Base-by-base conservation (phyloP, 2,797 vertebrate species). In the Hafferia zeledoni region DNA sequence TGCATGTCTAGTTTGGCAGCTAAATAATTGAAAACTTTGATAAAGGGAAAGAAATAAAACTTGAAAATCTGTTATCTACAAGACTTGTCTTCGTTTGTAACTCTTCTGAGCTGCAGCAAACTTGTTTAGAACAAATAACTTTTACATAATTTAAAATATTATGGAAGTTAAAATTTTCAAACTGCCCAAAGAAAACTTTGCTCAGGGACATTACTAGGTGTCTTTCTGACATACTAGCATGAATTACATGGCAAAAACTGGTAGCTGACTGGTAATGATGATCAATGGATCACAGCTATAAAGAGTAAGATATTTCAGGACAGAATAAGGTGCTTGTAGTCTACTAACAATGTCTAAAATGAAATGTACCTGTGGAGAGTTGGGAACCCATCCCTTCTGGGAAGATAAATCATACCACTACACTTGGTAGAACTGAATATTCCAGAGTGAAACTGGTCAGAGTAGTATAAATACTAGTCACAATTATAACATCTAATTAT, bases 1-100 rank as follows among this genome's bases (percentile, higher is more conserved):
- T 84, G 64, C 31, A n/a, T 37, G 53, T 82, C 69, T 79, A 37
- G 67, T 69, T 93, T 68, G 80, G 56, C 81, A 94, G 57, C 28
- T 78, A 89, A 89, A 95, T 95, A 94, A 91, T 93, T 77, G 71
- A 84, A 72, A 92, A 85, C n/a, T 82, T 94, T 76, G 35, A 23
- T 89, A 53, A 68, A 93, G 82, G 33, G 87, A 86, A 41, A 83
- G 22, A 94, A 87, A 75, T 67, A 90, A 81, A 92, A 64, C n/a
- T 46, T 78, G 35, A 52, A 83, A 83, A 76, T 78, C 50, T n/a
- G 27, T 68, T 81, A 56, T 76, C 41, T 83, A 39, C 18, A 57
- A 53, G 20, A 31, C 9, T 52, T 56, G 15, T 60, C 17, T 59
- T 89, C 9, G 6, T 70, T 31, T 41, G 43, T 50, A 89, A 56